phyloP scores from a whole-genome alignment of 2,797 vertebrate genomes.

The Emydoidea blandingii region DNA sequence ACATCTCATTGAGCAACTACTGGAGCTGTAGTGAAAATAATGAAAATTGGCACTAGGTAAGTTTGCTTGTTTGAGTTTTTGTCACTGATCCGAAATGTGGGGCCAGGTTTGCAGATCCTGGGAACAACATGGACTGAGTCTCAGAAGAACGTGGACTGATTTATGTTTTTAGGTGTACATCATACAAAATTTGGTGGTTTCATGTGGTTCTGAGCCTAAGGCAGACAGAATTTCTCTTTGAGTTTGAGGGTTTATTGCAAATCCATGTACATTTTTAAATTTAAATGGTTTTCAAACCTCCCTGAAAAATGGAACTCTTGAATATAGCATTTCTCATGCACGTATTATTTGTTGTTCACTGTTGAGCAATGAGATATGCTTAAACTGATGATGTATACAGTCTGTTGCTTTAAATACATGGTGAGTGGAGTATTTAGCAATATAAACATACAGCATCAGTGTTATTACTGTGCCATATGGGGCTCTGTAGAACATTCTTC shows the following conservation, averaged over 20 bases:
- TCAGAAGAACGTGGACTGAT: neutral
- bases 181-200: rapidly evolving
- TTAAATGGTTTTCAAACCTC: neutral
- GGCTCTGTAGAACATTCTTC: neutral
- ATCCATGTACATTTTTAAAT: neutral
- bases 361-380: rapidly evolving
- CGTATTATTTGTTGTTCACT: neutral
- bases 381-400: neutral
- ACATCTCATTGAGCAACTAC: neutral
- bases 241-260: neutral
- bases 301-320: neutral
- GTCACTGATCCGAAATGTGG: rapidly evolving
- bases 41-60: neutral
- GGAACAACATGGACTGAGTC: neutral
- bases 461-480: constrained; percentile 42
- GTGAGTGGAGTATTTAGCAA: neutral
- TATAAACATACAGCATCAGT: constrained; percentile 24
- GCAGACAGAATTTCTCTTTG: rapidly evolving
- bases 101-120: neutral
- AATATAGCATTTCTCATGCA: rapidly evolving
- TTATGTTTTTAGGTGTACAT: neutral
- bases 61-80: neutral
- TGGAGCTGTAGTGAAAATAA: neutral
- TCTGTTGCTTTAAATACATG: constrained; percentile 15
- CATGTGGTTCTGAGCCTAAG: rapidly evolving